Conservation (phyloP, 1,140 invertebrate genomes). For the Drosophila guanche region DNA sequence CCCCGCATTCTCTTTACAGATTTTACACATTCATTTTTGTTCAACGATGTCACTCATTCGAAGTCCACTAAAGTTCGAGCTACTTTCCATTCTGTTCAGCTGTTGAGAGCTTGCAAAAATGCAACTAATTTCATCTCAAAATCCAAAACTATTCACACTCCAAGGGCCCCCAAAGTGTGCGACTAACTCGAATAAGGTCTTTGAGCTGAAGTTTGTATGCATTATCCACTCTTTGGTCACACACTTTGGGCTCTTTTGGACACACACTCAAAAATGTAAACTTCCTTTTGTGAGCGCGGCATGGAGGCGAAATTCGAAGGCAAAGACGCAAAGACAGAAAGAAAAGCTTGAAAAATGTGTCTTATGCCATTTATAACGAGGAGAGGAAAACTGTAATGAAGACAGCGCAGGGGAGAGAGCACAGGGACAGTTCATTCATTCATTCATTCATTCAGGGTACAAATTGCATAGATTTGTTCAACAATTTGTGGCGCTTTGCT, state of each 20-base stretch:
- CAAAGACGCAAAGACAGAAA: conserved; percentile 20
- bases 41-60: neutral
- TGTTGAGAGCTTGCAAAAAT: conserved; percentile 19
- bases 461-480: conserved; percentile 48
- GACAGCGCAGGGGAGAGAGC: conserved; percentile 20
- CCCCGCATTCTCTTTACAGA: conserved; percentile 26
- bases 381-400: conserved; percentile 31
- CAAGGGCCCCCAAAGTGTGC: neutral
- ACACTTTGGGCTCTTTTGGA: too few species aligned
- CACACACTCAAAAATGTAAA: conserved; percentile 10
- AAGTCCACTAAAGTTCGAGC: too few species aligned
- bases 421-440: conserved; percentile 6
- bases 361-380: conserved; percentile 48
- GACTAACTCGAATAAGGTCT: conserved; percentile 45
- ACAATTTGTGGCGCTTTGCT: conserved; percentile 18
- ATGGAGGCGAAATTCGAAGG: conserved; percentile 20
- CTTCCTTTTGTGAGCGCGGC: conserved; percentile 13
- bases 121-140: conserved; percentile 23
- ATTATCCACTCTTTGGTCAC: conserved; percentile 24
- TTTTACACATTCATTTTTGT: conserved; percentile 18
- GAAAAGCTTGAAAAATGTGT: conserved; percentile 32
- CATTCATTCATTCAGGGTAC: neutral
- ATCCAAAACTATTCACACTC: conserved; percentile 34
- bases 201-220: conserved; percentile 17
- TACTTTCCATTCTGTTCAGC: too few species aligned